Conservation (phyloP, 2,113 vertebrate genomes). For the Theristicus caerulescens region DNA sequence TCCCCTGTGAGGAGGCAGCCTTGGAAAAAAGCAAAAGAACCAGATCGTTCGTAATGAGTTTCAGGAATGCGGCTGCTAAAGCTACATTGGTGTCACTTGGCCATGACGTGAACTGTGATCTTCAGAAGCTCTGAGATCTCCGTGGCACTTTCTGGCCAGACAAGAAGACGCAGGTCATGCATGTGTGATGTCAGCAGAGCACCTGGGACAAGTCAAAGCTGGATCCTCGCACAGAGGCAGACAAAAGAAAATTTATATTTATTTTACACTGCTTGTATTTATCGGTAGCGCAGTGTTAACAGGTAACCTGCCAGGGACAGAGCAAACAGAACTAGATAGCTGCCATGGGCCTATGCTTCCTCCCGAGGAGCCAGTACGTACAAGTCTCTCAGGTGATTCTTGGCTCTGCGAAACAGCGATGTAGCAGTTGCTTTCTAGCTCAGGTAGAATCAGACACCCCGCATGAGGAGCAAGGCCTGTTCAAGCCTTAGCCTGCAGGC, state of each 20-base stretch:
- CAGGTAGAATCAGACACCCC: too few species aligned
- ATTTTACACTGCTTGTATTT: not conserved
- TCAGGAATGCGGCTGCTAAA: not conserved
- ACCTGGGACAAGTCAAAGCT: not conserved
- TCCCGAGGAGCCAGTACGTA: rapidly evolving
- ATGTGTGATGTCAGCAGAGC: not conserved
- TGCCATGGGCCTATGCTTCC: not conserved
- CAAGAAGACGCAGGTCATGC: not conserved
- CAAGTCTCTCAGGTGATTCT: not conserved
- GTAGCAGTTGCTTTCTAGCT: too few species aligned
- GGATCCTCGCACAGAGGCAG: not conserved
- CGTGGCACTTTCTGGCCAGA: not conserved
- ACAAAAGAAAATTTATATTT: not conserved
- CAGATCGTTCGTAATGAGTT: not conserved
- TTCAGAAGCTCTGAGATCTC: not conserved
- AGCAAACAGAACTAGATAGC: not conserved
- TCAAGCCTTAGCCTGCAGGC: too few species aligned
- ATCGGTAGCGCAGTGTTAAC: not conserved
- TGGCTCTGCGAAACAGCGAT: not conserved
- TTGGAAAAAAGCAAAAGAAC: not conserved
- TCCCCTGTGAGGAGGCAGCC: not conserved
- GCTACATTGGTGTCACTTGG: not conserved
- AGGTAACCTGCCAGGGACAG: not conserved
- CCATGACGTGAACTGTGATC: not conserved
- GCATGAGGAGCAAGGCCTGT: too few species aligned